These are phyloP conservation scores for Aleiodes leptofemur DNA, from an alignment of 2,888 invertebrate species.

Conservation along the genomic window DNA sequence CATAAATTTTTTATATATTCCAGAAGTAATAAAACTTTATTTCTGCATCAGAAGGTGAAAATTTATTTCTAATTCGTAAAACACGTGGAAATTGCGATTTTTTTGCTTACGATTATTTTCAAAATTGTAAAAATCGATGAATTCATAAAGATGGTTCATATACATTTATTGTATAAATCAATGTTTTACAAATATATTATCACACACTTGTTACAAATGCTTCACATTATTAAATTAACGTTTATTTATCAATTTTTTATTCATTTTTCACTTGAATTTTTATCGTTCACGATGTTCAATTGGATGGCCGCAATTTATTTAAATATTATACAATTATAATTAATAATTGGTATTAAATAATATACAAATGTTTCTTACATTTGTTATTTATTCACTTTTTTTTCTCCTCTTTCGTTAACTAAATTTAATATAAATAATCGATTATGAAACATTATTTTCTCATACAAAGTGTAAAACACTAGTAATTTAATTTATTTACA, in stretches of 20 bases:
- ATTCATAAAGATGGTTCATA: not conserved
- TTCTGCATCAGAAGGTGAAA: too few species aligned
- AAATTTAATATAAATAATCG: slow-evolving; percentile 32
- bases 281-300: slow-evolving; percentile 40
- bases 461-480: slow-evolving; percentile 21
- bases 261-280: slow-evolving; percentile 36
- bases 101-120: too few species aligned
- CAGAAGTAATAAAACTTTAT: too few species aligned
- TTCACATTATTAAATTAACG: slow-evolving; percentile 50
- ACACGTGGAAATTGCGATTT: too few species aligned
- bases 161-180: slow-evolving; percentile 55
- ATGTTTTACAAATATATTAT: slow-evolving; percentile 74
- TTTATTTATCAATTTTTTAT: not conserved
- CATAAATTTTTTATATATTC: too few species aligned
- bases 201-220: slow-evolving; percentile 74
- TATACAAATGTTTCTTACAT: slow-evolving; percentile 39
- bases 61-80: too few species aligned
- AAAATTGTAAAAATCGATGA: too few species aligned
- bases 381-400: not conserved
- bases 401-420: not conserved
- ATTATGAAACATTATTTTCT: slow-evolving; percentile 19
- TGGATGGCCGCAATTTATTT: slow-evolving; percentile 35
- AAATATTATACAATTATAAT: slow-evolving; percentile 68
- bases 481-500: slow-evolving; percentile 17
- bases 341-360: slow-evolving; percentile 53